Evolutionary conservation across 1,140 invertebrate genomes (phyloP).

Genomic region (Zophobas atratus): DNA sequence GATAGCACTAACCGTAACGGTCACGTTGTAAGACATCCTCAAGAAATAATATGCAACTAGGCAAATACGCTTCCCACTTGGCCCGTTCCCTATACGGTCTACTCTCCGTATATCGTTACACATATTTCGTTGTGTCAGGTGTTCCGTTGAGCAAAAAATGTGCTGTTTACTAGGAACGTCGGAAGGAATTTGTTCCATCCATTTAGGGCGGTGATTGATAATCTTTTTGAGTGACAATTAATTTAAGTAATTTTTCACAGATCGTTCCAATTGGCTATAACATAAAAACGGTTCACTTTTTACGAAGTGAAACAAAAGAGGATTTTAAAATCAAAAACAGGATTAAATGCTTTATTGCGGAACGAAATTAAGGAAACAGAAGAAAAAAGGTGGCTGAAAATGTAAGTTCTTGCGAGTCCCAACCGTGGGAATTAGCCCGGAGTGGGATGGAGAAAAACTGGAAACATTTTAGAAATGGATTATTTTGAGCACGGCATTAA

Average conservation of each 20-base stretch:
- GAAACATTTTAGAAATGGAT: background rate
- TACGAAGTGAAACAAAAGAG: too few relatives aligned
- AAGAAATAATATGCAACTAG: slow-evolving; percentile 9
- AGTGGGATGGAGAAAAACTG: background rate
- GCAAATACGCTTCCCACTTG: background rate
- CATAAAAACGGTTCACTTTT: too few relatives aligned
- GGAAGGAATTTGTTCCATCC: background rate
- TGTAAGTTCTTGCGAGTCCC: background rate
- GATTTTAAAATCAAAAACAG: too few relatives aligned
- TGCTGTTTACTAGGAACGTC: background rate
- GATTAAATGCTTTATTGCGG: too few relatives aligned
- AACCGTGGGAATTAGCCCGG: background rate
- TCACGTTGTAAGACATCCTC: too few relatives aligned
- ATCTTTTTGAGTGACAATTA: background rate
- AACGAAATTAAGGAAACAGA: too few relatives aligned
- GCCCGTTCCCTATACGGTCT: too few relatives aligned
- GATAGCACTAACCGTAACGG: too few relatives aligned
- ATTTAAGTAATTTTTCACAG: too few relatives aligned
- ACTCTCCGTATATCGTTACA: too few relatives aligned
- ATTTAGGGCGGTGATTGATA: background rate
- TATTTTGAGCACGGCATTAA: background rate
- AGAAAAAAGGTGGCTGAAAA: background rate
- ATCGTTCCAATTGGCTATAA: too few relatives aligned
- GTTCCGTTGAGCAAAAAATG: background rate
- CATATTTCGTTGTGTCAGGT: background rate